phyloP scores from a whole-genome alignment of 1,140 invertebrate genomes.

The Anastrepha obliqua region DNA sequence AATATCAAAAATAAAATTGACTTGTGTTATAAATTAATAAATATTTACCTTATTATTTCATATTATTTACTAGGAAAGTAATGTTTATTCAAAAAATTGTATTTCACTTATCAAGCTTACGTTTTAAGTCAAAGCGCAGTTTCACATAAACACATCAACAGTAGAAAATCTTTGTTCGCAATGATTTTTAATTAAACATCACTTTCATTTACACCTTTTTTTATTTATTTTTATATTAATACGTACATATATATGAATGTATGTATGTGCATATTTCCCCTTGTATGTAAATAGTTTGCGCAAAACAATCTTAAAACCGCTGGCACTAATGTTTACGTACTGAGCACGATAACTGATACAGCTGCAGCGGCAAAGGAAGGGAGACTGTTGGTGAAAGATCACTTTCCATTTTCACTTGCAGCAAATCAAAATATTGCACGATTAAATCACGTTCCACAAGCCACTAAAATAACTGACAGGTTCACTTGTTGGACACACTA shows the following conservation, averaged over 20 bases:
- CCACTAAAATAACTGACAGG: neutral
- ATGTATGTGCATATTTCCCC: neutral
- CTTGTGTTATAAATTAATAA: no score
- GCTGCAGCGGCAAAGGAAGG: neutral
- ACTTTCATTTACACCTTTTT: neutral
- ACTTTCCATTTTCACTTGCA: conserved; percentile 50
- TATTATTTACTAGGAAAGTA: no score
- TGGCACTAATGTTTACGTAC: neutral
- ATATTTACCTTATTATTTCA: no score
- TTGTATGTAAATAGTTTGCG: neutral
- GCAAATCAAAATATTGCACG: conserved; percentile 41
- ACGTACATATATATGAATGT: neutral
- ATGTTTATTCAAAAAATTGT: no score
- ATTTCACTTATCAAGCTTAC: no score
- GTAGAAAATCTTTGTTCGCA: no score
- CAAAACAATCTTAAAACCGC: neutral
- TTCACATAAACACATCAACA: no score
- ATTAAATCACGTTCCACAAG: conserved; percentile 40
- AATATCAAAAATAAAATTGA: no score
- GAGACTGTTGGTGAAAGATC: conserved; percentile 43
- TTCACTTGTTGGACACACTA: neutral
- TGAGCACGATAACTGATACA: neutral
- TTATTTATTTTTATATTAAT: neutral
- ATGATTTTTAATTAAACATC: neutral
- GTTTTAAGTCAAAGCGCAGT: no score